These are phyloP conservation scores for Meloidogyne exigua DNA, from an alignment of 1,140 invertebrate species.

Conservation along the genomic window DNA sequence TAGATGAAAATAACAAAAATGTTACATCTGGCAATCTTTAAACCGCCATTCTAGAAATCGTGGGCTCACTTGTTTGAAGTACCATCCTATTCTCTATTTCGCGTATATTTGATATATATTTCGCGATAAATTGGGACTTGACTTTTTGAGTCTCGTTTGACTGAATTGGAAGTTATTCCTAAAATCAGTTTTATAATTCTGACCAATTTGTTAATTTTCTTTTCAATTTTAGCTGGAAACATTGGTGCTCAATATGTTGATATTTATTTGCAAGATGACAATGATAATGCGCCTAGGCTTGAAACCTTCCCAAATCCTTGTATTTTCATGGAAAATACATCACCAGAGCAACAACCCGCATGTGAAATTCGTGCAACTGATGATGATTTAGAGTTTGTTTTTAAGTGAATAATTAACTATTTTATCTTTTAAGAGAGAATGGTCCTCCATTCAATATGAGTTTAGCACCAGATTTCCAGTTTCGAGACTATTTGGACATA, in stretches of 20 bases:
- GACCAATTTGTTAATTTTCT: neutral
- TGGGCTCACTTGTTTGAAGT: too few species aligned
- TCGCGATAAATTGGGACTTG: too few species aligned
- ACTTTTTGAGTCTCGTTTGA: too few species aligned
- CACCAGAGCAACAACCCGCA: conserved; percentile 47
- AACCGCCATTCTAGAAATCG: too few species aligned
- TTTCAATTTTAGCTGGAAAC: conserved; percentile 52
- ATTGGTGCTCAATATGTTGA: conserved; percentile 58
- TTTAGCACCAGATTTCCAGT: conserved; percentile 47
- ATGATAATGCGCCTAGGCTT: conserved; percentile 60
- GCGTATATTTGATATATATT: too few species aligned
- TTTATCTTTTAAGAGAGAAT: conserved; percentile 44
- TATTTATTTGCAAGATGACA: conserved; percentile 61
- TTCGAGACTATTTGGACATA: conserved; percentile 45
- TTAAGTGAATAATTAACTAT: neutral
- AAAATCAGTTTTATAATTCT: too few species aligned
- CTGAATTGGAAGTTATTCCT: too few species aligned
- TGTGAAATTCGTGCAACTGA: conserved; percentile 59
- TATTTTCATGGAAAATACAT: conserved; percentile 62
- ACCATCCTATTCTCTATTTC: too few species aligned
- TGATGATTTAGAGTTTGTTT: conserved; percentile 49
- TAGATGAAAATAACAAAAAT: too few species aligned
- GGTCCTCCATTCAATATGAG: conserved; percentile 60
- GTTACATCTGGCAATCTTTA: too few species aligned
- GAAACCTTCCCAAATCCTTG: conserved; percentile 58